A percentile compares a stretch with the other conserved stretches of the same genome.
These are phyloP conservation scores for Limonius californicus DNA, from an alignment of 1,140 invertebrate genomes.

Conservation along the genomic window DNA sequence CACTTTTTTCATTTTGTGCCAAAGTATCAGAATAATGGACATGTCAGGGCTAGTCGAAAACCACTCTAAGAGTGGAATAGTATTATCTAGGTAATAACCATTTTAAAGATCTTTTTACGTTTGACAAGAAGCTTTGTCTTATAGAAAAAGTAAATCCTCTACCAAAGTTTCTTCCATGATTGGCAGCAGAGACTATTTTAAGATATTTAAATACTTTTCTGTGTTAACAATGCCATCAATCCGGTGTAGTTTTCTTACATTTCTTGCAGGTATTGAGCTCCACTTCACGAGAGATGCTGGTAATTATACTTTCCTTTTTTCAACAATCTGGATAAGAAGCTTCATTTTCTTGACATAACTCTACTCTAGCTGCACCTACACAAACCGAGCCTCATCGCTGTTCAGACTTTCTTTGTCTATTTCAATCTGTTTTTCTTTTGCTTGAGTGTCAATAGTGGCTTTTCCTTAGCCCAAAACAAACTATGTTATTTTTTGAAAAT, in stretches of 20 bases:
- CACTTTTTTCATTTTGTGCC: slow-evolving; percentile 24
- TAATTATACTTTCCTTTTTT: neutral
- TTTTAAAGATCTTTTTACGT: slow-evolving; percentile 17
- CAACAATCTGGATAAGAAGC: neutral
- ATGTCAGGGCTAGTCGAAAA: slow-evolving; percentile 16
- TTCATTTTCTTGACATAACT: neutral
- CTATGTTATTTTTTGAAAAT: too few relatives aligned
- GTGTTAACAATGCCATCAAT: too few relatives aligned
- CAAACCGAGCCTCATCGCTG: neutral
- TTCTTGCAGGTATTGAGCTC: too few relatives aligned
- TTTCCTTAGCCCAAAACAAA: neutral
- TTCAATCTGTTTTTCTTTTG: neutral
- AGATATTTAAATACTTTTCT: too few relatives aligned
- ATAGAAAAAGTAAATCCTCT: slow-evolving; percentile 20
- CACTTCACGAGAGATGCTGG: neutral
- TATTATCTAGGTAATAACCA: slow-evolving; percentile 19
- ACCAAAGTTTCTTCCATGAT: neutral
- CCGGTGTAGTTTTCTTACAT: too few relatives aligned
- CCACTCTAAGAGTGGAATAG: slow-evolving; percentile 18
- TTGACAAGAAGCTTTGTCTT: slow-evolving; percentile 23
- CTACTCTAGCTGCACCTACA: neutral
- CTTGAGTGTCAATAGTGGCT: neutral
- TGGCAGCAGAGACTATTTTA: too few relatives aligned
- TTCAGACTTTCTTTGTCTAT: neutral
- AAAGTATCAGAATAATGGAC: slow-evolving; percentile 18